Evolutionary conservation across 2,797 vertebrate species (phyloP).

Genomic region (Nasua narica): DNA sequence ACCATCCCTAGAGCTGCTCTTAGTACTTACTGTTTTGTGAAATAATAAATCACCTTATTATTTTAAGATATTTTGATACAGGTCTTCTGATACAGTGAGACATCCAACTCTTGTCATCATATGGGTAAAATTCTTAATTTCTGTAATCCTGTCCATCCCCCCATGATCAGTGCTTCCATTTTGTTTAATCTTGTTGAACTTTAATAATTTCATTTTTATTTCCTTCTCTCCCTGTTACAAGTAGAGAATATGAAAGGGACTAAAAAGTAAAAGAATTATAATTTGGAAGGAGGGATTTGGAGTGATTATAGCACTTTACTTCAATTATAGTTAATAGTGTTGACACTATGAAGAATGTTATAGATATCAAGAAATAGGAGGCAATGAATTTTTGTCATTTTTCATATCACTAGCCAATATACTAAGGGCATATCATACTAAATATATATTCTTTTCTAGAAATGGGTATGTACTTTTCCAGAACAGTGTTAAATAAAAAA

Average conservation of each 20-base stretch:
- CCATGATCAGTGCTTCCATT: not conserved
- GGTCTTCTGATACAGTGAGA: not conserved
- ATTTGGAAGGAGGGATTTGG: not conserved
- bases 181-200: not conserved
- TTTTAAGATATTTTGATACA: slow-evolving; percentile 35
- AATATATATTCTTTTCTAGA: not conserved
- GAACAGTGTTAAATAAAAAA: not conserved
- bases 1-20: not conserved
- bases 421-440: not conserved
- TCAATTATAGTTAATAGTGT: not conserved
- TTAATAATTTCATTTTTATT: slow-evolving; percentile 22
- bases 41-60: not conserved
- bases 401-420: not conserved
- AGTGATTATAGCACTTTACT: not conserved
- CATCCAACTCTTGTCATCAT: not conserved
- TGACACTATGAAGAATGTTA: not conserved
- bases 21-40: not conserved
- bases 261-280: slow-evolving; percentile 6
- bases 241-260: not conserved
- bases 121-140: not conserved
- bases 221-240: not conserved
- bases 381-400: slow-evolving; percentile 1
- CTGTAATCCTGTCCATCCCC: not conserved
- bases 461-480: not conserved
- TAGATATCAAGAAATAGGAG: slow-evolving; percentile 1